These are phyloP conservation scores for Neoniphon sammara DNA, from an alignment of 2,797 vertebrate species.

Conservation along the genomic window DNA sequence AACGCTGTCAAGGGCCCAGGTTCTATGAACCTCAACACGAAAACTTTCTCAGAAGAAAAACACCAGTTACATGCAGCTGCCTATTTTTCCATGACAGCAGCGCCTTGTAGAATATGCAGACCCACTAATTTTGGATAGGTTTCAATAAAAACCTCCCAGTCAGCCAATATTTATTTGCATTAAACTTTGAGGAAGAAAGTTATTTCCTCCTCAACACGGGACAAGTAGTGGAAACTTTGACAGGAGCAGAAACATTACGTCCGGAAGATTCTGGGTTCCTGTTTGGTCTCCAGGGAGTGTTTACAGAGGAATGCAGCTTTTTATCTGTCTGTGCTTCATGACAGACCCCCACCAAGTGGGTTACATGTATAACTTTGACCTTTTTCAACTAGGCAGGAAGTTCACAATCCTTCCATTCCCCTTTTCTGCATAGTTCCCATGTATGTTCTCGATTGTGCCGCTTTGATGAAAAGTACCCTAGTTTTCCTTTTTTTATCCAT, in stretches of 20 bases:
- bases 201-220: not conserved
- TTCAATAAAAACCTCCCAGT: no score
- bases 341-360: not conserved
- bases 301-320: constrained; percentile 34
- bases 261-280: constrained; percentile 63
- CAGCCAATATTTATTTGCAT: constrained; percentile 48
- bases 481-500: no score
- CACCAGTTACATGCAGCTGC: no score
- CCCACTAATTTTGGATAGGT: no score
- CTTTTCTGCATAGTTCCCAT: not conserved
- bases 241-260: constrained; percentile 50
- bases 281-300: constrained; percentile 62
- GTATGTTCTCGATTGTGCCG: no score
- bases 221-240: constrained; percentile 39
- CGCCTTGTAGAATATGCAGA: no score
- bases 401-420: not conserved
- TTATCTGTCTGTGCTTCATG: not conserved
- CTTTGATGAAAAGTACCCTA: no score
- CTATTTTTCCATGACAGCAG: no score
- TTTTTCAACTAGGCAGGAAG: not conserved
- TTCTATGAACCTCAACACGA: no score
- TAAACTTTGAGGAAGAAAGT: constrained; percentile 1
- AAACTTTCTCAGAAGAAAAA: no score
- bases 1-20: no score
- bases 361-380: not conserved